Base-by-base conservation (phyloP, 2,888 invertebrate genomes). In the Apodemia zela region DNA sequence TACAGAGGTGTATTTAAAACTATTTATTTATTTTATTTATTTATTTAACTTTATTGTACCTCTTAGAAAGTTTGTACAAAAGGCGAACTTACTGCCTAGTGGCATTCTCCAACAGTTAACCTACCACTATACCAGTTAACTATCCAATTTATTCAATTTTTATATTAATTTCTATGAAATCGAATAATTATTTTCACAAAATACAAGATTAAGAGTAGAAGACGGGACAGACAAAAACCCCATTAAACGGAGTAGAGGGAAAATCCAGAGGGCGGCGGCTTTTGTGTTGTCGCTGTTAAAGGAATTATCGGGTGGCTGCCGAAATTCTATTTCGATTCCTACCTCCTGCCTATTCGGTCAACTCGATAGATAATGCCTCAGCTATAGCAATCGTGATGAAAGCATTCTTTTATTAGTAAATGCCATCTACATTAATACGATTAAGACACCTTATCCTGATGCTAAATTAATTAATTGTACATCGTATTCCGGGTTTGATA, bases 181-280 rank as follows among this genome's bases (percentile, higher is more conserved):
- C 49, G 58, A 73, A 72, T 73, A 71, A 69, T 73, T 72, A 72
- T 71, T 73, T 69, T 70, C 65, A 69, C 67, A 63, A 72, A 72
- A 72, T 69, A 72, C 70, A 70, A 74, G 72, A 71, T 74, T 69
- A 72, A 67, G 67, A 65, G 66, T 65, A 63, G 67, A 64, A 68
- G 71, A 65, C 65, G 64, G 71, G 63, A 59, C 69, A 70, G 71
- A 75, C 75, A 75, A 75, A 75, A 75, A 74, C 73, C 70, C 75
- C 75, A 75, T 75, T 75, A 74, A 71, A 68, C 66, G 69, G 69
- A 72, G 73, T 73, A 69, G 69, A 66, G 71, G 65, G 69, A 68
- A 69, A 73, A 72, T 73, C 72, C 72, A 69, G 67, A 63, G 72
- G 69, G 69, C 63, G 68, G 62, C 13, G 62, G 54, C 69, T 70